A percentile compares a stretch with the other conserved stretches of the same genome.
Evolutionary conservation across 2,113 vertebrate species (phyloP).

Genomic region (Campylomormyrus tamandua): DNA sequence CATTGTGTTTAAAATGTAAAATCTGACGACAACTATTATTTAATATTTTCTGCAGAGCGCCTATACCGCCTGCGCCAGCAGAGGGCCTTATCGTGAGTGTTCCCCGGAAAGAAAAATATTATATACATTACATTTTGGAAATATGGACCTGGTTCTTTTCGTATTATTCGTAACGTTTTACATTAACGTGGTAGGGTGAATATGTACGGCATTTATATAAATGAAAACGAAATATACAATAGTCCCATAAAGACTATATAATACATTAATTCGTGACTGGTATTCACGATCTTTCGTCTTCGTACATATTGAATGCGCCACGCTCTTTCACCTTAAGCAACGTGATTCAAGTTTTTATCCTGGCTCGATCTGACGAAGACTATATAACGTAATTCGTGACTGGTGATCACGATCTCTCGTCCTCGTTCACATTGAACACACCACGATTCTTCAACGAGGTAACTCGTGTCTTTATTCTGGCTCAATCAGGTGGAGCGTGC

Average conservation of each 20-base stretch:
- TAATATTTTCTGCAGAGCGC: neutral
- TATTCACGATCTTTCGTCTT: neutral
- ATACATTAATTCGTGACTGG: neutral
- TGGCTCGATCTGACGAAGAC: neutral
- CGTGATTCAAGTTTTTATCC: neutral
- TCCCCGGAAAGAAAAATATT: neutral
- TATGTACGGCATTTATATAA: neutral
- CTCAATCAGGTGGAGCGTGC: neutral
- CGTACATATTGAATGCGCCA: neutral
- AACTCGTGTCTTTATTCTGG: neutral
- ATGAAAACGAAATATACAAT: neutral
- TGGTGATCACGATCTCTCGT: neutral
- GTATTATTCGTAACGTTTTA: neutral
- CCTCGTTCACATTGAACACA: neutral
- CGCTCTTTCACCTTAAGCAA: neutral
- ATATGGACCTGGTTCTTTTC: neutral
- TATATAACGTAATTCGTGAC: neutral
- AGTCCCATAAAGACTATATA: neutral
- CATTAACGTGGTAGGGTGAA: neutral
- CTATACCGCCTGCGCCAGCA: neutral
- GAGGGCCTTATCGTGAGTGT: neutral
- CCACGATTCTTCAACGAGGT: neutral
- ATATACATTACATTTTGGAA: neutral
- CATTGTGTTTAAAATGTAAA: neutral
- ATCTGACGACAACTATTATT: neutral